Evolutionary conservation across 1,140 invertebrate species (phyloP).

Genomic region (Zaprionus gabonicus): DNA sequence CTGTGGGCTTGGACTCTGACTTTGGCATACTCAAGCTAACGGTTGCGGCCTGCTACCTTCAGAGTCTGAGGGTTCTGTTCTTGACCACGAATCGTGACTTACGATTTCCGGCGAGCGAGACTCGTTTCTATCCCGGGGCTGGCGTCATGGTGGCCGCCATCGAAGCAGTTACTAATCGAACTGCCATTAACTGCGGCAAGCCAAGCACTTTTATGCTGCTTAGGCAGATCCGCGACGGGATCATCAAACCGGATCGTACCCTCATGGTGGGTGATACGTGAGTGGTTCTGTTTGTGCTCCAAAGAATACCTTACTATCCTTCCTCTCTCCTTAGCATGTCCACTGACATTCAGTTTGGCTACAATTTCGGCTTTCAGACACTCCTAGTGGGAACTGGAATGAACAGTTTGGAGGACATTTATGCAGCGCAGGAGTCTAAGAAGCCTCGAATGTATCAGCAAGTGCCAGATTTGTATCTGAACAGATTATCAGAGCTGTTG

Average conservation of each 20-base stretch:
- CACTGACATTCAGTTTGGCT: conserved; percentile 63
- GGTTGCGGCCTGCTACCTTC: conserved; percentile 46
- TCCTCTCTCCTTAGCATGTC: conserved; percentile 22
- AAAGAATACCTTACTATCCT: neutral
- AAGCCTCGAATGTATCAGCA: conserved; percentile 45
- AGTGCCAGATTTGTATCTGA: conserved; percentile 54
- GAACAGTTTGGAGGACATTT: conserved; percentile 35
- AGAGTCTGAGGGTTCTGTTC: conserved; percentile 26
- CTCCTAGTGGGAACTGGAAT: conserved; percentile 61
- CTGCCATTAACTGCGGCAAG: conserved; percentile 59
- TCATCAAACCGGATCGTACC: conserved; percentile 53
- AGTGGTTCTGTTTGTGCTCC: neutral
- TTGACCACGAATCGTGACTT: conserved; percentile 62
- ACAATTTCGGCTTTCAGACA: conserved; percentile 66
- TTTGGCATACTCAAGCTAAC: conserved; percentile 43
- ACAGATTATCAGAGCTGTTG: conserved; percentile 41
- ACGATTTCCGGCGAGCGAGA: neutral
- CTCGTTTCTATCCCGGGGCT: conserved; percentile 21
- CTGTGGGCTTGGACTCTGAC: conserved; percentile 45
- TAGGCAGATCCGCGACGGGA: conserved; percentile 42
- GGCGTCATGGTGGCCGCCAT: conserved; percentile 43
- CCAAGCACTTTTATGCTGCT: conserved; percentile 52
- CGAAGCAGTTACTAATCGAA: conserved; percentile 29
- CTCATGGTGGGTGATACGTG: conserved; percentile 64
- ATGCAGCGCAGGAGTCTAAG: conserved; percentile 23